Evolutionary conservation across 2,113 vertebrate genomes (phyloP).

Genomic region (Halcyon senegalensis): DNA sequence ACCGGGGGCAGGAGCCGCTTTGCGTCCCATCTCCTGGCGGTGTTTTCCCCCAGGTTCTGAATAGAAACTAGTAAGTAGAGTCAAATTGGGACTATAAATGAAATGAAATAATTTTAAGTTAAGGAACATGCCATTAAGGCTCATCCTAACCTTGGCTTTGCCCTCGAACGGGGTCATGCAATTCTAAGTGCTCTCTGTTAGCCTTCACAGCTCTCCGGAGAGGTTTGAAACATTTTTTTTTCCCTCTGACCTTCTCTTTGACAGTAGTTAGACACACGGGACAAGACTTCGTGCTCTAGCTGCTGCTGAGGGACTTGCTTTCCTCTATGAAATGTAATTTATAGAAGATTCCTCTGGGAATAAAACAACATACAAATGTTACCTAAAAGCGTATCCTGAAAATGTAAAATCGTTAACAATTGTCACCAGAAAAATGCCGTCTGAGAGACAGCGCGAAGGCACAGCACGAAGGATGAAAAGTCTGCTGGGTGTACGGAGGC

Average conservation of each 20-base stretch:
- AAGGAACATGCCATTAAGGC: not conserved
- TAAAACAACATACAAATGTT: not conserved
- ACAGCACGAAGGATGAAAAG: not conserved
- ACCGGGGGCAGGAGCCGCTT: not conserved
- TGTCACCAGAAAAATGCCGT: not conserved
- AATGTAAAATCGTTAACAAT: not conserved
- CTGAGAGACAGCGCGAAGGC: not conserved
- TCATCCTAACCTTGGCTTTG: not conserved
- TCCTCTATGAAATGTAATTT: not conserved
- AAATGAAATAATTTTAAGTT: not conserved
- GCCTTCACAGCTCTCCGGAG: not conserved
- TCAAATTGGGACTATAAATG: not conserved
- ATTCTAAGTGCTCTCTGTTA: not conserved
- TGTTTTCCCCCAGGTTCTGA: not conserved
- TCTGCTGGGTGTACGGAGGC: accelerated
- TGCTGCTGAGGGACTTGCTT: not conserved
- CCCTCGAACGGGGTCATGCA: not conserved
- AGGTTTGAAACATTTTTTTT: not conserved
- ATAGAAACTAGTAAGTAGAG: not conserved
- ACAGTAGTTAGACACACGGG: not conserved
- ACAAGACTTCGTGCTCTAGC: not conserved
- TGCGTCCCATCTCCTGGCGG: not conserved
- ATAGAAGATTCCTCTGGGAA: not conserved
- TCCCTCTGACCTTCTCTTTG: not conserved
- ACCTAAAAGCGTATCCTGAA: not conserved